Evolutionary conservation across 1,140 invertebrate genomes (phyloP).

Genomic region (Druon quercuslanigerum): DNA sequence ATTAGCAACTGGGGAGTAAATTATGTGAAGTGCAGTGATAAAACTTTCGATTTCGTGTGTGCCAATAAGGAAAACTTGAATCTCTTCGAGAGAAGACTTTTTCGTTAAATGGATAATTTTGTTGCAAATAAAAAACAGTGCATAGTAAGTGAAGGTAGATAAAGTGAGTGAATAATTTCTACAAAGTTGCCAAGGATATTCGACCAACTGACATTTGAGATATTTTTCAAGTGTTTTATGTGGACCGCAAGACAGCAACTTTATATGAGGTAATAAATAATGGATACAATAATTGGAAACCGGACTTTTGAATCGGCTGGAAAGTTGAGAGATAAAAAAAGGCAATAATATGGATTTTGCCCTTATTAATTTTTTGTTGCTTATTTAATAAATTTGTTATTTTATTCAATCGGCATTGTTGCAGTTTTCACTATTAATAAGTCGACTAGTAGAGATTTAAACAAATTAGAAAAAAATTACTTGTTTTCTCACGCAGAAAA

Average conservation of each 20-base stretch:
- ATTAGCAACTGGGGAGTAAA: too few species aligned
- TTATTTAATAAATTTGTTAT: too few species aligned
- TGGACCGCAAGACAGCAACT: slow-evolving; percentile 40
- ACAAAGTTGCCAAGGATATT: slow-evolving; percentile 53
- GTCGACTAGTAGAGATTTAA: too few species aligned
- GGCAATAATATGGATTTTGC: neutral
- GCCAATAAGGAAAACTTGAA: neutral
- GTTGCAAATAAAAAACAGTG: slow-evolving; percentile 38
- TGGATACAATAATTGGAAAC: slow-evolving; percentile 20
- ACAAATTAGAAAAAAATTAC: too few species aligned
- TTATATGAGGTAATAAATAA: slow-evolving; percentile 24
- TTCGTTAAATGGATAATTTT: neutral
- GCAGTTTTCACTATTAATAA: too few species aligned
- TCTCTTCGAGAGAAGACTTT: neutral
- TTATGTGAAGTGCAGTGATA: neutral
- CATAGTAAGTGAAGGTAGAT: slow-evolving; percentile 52
- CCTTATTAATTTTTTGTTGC: neutral
- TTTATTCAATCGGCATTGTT: too few species aligned
- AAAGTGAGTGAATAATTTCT: slow-evolving; percentile 61
- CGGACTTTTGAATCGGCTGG: slow-evolving; percentile 18
- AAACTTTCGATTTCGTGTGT: neutral
- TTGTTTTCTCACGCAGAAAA: too few species aligned
- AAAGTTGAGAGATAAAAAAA: slow-evolving; percentile 6
- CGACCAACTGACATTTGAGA: slow-evolving; percentile 43
- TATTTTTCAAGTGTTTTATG: slow-evolving; percentile 43